phyloP scores from a whole-genome alignment of 2,113 vertebrate species.

The Heloderma charlesbogerti region DNA sequence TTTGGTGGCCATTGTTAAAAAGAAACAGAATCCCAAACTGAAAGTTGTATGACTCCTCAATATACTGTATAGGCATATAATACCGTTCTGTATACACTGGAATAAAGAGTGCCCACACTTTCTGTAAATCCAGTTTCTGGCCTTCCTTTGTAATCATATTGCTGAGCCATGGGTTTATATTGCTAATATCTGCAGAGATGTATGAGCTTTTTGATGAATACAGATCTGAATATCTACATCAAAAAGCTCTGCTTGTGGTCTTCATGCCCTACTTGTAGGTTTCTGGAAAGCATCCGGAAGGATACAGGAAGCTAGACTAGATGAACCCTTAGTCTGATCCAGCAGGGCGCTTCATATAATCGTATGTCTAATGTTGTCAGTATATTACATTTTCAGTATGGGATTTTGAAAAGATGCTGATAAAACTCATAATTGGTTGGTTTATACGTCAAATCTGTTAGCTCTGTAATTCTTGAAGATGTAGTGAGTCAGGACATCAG shows the following conservation, averaged over 20 bases:
- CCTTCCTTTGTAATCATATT: neutral
- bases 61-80: neutral
- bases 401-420: neutral
- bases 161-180: neutral
- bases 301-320: neutral
- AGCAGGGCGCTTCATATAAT: neutral
- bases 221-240: neutral
- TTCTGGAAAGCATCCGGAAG: neutral
- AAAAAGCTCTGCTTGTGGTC: neutral
- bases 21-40: neutral
- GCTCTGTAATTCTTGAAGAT: neutral
- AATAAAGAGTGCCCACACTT: neutral
- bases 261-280: neutral
- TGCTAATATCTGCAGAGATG: neutral
- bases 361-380: neutral
- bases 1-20: neutral
- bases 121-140: neutral
- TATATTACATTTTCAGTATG: neutral
- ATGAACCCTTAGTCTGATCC: neutral
- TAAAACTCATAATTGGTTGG: neutral
- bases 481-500: neutral
- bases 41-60: neutral
- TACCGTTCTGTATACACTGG: neutral
- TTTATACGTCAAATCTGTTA: neutral
- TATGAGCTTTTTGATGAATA: neutral